Evolutionary conservation across 2,113 vertebrate genomes (phyloP), one percentile per base, ranked within the genome.

Genomic region (Ammodytes dubius): DNA sequence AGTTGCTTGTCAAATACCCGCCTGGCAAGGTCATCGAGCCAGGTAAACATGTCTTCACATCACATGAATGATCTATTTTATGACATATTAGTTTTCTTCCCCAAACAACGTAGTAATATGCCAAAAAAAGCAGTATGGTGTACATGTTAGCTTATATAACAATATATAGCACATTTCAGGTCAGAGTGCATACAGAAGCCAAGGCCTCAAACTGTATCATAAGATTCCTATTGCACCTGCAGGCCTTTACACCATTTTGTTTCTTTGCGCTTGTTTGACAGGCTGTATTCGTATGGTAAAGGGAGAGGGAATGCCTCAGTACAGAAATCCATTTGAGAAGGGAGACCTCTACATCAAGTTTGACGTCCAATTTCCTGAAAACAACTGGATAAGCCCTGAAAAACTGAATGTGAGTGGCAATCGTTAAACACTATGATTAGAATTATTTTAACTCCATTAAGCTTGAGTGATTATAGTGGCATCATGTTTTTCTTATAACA

Each of bases 301-400:
- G 86, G 97, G 97, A 61, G 98, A 99, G 92, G 98, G 98, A 83
- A 99, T 99, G 98, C 98, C 98, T 42, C 97, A 99, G 76, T 99
- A 99, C 87, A 97, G 98, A 86, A 99, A 99, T 92, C 98, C 98
- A 3, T 99, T 99, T 94, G 97, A 99, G 91, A 99, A 99, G 71
- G 98, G 98, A 69, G 98, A 99, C 93, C 96, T 99, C 78, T 99
- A 97, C 91, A 94, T 99, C 85, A 99, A 99, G 83, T 99, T 99
- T 93, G 98, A 99, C 0, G 98, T 99, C 77, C 96, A 98, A 81
- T 99, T 99, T 93, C 98, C 98, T 71, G 97, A 98, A 90, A 99
- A 97, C 90, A 99, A 99, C 95, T 99, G 98, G 98, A 99, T 99
- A 88, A 97, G 96, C 92, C 95, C 96, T n/a, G 98, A 99, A 76